A percentile compares a stretch with the other conserved stretches of the same genome.
Conservation (phyloP, 2,113 vertebrate genomes). For the Catharus minimus region DNA sequence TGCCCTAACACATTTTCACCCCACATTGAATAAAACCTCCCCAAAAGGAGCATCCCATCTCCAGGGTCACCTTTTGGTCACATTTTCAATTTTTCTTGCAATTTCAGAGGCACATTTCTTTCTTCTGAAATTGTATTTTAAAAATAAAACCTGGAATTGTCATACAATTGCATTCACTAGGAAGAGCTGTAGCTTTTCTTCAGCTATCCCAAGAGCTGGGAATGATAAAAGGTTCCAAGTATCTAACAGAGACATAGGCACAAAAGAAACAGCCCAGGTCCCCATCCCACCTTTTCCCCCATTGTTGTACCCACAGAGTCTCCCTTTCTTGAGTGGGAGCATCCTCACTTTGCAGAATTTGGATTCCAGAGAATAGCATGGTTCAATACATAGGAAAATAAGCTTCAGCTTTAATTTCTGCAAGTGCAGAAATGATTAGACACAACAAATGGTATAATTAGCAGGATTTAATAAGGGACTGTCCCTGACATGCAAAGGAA, state of each 20-base stretch:
- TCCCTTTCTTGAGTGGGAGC: background rate
- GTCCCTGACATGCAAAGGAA: conserved; percentile 54
- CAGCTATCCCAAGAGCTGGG: background rate
- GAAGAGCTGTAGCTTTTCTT: background rate
- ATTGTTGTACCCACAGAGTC: fast-evolving
- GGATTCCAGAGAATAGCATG: background rate
- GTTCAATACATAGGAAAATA: background rate
- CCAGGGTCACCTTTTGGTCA: background rate
- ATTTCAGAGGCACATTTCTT: background rate
- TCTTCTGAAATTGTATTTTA: background rate
- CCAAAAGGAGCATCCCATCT: background rate
- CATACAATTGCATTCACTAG: fast-evolving
- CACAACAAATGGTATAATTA: conserved; percentile 55
- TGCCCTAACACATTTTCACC: background rate
- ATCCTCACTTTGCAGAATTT: background rate
- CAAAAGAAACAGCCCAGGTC: background rate
- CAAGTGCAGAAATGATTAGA: conserved; percentile 36
- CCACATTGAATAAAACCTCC: background rate
- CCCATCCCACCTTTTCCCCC: background rate
- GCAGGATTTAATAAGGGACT: conserved; percentile 53
- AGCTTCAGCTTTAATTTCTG: conserved; percentile 24
- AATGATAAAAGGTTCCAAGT: background rate
- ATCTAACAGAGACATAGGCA: background rate
- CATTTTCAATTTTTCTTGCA: background rate
- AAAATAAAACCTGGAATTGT: background rate